Conservation (phyloP, 23 tunicate genomes). For the Styela plicata region DNA sequence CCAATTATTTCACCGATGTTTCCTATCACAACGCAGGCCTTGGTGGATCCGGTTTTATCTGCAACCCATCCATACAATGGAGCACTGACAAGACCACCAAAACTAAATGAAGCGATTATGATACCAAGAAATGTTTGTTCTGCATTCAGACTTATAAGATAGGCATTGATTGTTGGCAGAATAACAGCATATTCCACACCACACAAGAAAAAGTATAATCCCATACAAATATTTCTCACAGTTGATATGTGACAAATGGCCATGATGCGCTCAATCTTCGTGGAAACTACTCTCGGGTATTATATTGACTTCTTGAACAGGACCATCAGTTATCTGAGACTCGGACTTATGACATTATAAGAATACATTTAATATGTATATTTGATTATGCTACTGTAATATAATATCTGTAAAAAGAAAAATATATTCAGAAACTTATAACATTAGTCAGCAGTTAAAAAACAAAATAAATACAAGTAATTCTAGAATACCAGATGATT, state of each 20-base stretch:
- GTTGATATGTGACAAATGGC: neutral
- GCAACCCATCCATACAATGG: constrained; percentile 80
- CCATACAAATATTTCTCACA: constrained; percentile 1
- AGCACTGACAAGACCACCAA: constrained; percentile 75
- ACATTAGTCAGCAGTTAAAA: too few species aligned
- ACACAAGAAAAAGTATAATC: constrained; percentile 55
- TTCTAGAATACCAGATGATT: too few species aligned
- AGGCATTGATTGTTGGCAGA: constrained; percentile 66
- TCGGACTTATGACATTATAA: too few species aligned
- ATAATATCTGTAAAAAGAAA: too few species aligned
- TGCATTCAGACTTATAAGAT: constrained; percentile 37
- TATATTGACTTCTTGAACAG: too few species aligned
- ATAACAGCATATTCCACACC: constrained; percentile 95
- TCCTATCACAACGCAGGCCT: constrained; percentile 41
- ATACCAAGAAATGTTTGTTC: constrained; percentile 62
- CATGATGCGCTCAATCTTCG: neutral
- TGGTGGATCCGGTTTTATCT: constrained; percentile 61
- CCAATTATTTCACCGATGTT: constrained; percentile 71
- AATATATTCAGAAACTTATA: too few species aligned
- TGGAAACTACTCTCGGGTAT: too few species aligned
- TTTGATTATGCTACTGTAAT: too few species aligned
- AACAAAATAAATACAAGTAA: too few species aligned
- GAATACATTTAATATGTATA: too few species aligned
- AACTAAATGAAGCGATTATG: constrained; percentile 78
- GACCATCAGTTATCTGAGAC: too few species aligned